A percentile compares a stretch with the other conserved stretches of the same genome.
Conservation (phyloP, 2,113 vertebrate species). For the Nanorana parkeri region DNA sequence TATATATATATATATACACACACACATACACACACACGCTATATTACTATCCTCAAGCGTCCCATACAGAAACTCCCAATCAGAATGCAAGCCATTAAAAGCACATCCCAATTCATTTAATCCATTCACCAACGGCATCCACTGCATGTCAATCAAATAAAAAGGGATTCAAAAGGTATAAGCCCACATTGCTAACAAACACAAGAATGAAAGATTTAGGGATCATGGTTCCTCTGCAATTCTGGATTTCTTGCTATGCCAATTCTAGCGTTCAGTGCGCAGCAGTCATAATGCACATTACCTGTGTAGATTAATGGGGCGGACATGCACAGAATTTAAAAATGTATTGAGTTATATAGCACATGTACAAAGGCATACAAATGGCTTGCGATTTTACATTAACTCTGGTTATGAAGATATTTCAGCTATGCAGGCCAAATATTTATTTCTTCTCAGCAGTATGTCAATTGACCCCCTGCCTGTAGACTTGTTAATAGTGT, state of each 20-base stretch:
- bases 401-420: slow-evolving; percentile 18
- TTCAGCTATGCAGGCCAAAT: background rate
- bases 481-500: slow-evolving; percentile 6
- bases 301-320: too few relatives aligned
- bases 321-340: too few relatives aligned
- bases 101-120: slow-evolving; percentile 35
- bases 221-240: slow-evolving; percentile 3
- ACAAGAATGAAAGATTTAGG: background rate
- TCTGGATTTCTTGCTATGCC: too few relatives aligned
- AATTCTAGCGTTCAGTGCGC: too few relatives aligned
- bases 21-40: background rate
- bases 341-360: too few relatives aligned
- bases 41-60: background rate
- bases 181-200: slow-evolving; percentile 43
- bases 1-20: background rate
- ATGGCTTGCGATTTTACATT: background rate
- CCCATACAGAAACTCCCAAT: background rate
- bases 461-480: slow-evolving; percentile 21
- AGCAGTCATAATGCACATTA: too few relatives aligned
- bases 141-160: slow-evolving; percentile 33
- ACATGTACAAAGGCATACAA: too few relatives aligned
- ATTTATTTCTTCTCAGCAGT: background rate
- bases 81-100: background rate
- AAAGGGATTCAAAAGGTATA: slow-evolving; percentile 41
- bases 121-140: slow-evolving; percentile 21